Evolutionary conservation across 2,113 vertebrate genomes (phyloP), one percentile per base, ranked within the genome.

Genomic region (Monopterus albus): DNA sequence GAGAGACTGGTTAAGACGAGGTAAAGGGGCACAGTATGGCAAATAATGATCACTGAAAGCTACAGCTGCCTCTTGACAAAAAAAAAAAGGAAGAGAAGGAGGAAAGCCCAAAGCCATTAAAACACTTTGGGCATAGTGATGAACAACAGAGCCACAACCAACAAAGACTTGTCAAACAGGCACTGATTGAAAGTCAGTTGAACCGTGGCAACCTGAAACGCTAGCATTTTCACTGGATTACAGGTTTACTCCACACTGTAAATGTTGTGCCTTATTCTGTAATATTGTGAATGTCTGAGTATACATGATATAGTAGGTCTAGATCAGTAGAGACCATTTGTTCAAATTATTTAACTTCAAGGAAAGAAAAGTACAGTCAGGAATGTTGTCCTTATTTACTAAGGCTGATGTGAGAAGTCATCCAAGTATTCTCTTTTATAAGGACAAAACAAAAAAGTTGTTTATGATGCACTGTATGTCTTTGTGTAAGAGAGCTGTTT

Each of bases 1-100:
- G 93, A 92, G 73, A 65, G 91, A 93, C 66, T 94, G 93, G 93
- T 75, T 94, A 58, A 88, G 87, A 80, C 75, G 82, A 3, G 86
- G 89, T 18, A 94, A 91, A 78, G 81, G 78, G 29, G 81, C 70
- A 15, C 83, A 89, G 39, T 86, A 83, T 31, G 72, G 86, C 18
- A 86, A 91, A 74, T 90, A 71, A 78, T 18, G 26, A 45, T 72
- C 68, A 62, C 11, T 40, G 35, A 26, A 23, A n/a, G n/a, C 21
- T n/a, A 7, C 1, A 55, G 6, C 42, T 15, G 8, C 23, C 47
- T 52, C 33, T 20, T 39, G 25, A 43, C n/a, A n/a, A n/a, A n/a
- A n/a, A n/a, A n/a, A n/a, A n/a, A n/a, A n/a, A n/a, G n/a, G n/a
- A n/a, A n/a, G n/a, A n/a, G n/a, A n/a, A n/a, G n/a, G n/a, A n/a